phyloP scores from a whole-genome alignment of 2,888 invertebrate species.

The Thecocarcelia acutangulata region DNA sequence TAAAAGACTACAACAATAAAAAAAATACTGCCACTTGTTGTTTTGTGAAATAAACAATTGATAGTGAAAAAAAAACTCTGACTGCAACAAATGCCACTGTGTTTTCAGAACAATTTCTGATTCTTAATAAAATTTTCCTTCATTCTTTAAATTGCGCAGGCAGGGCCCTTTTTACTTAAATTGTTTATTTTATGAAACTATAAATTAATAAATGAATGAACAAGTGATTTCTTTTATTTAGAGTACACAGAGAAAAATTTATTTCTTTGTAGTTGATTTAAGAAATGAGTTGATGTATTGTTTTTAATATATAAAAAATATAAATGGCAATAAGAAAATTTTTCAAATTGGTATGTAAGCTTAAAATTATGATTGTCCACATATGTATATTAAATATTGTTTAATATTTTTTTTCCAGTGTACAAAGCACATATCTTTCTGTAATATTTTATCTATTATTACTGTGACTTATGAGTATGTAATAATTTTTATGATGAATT shows the following conservation, averaged over 20 bases:
- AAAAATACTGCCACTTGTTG: conserved; percentile 55
- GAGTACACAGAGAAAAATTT: not conserved
- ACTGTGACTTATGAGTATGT: conserved; percentile 3
- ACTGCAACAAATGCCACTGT: not conserved
- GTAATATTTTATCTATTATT: not conserved
- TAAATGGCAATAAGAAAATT: too few species aligned
- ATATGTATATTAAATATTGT: too few species aligned
- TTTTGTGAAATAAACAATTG: conserved; percentile 10
- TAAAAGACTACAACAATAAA: not conserved
- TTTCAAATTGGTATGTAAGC: too few species aligned
- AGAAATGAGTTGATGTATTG: too few species aligned
- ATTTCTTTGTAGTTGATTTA: too few species aligned
- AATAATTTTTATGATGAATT: conserved; percentile 46
- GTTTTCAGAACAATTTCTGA: not conserved
- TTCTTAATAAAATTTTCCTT: too few species aligned
- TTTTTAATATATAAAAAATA: too few species aligned
- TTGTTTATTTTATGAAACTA: not conserved
- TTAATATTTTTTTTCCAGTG: too few species aligned
- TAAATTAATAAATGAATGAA: not conserved
- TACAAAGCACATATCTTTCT: not conserved
- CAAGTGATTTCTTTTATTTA: not conserved
- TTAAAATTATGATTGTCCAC: too few species aligned
- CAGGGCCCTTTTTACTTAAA: not conserved
- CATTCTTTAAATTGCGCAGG: too few species aligned
- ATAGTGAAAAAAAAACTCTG: not conserved